Base-by-base conservation (phyloP, 2,888 invertebrate genomes). In the Caenorhabditis panamensis region DNA sequence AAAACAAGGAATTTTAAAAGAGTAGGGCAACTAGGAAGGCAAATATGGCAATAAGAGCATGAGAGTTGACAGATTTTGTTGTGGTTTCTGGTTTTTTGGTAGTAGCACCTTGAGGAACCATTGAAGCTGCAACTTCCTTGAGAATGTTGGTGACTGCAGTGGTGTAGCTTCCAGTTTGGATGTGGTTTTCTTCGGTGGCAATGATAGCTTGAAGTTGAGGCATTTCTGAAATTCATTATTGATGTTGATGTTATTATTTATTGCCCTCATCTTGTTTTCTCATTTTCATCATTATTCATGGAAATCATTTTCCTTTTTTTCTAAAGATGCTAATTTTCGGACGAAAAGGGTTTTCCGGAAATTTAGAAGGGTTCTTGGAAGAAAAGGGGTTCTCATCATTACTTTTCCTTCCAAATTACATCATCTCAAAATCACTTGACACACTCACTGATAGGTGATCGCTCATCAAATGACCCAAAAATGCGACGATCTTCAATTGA, bases 391-490 rank as follows among this genome's bases (percentile, higher is more conserved):
- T 31, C 31, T 31, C 31, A 31, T 6, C 4, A 6, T 31, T 31
- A 6, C 5, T 6, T 31, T 31, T 31, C 31, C 31, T 31, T 31
- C 31, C 31, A 6, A 13, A 47, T 62, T 31, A n/a, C 22, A 18
- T 63, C 49, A 36, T 20, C 16, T 47, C 47, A 47, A 67, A 26
- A 18, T 47, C 16, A 9, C 3, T 13, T 26, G n/a, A 37, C 31
- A 31, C 54, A 51, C 84, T 79, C 20, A 83, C 84, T 69, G 5
- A 84, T 83, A 73, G 82, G 82, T 16, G 82, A 69, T 37, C 76
- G 49, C 51, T 67, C 44, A 66, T 86, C 87, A 62, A 83, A 80
- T 2, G 85, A 79, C 24, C 78, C 86, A 58, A 73, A 87, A 16
- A 87, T 67, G 16, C 77, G 53, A 31, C 85, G 81, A 31, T 86